phyloP scores from a whole-genome alignment of 1,140 invertebrate genomes.

The Conus ventricosus region DNA sequence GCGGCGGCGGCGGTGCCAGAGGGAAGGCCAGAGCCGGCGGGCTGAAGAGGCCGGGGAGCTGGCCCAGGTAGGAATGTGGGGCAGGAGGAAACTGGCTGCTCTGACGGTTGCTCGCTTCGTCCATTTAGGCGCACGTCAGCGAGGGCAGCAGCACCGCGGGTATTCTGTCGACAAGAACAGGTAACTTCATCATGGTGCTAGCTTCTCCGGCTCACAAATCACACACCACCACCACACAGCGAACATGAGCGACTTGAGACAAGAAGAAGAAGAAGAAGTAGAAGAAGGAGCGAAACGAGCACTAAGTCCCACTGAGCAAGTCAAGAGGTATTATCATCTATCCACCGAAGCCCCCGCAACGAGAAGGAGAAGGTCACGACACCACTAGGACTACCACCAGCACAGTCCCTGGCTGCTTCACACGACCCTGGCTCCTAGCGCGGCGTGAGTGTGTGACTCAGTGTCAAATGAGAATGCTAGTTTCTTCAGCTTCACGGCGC shows the following conservation, averaged over 20 bases:
- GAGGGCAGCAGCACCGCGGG: background rate
- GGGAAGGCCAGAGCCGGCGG: background rate
- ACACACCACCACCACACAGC: background rate
- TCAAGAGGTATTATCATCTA: too few species aligned
- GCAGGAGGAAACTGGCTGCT: background rate
- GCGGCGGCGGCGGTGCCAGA: background rate
- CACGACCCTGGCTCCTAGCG: background rate
- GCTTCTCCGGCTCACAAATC: background rate
- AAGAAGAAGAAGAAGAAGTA: too few species aligned
- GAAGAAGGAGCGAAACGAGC: too few species aligned
- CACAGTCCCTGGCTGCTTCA: background rate
- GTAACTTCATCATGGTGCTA: background rate
- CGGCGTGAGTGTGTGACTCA: background rate
- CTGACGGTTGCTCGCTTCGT: background rate
- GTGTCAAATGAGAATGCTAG: background rate
- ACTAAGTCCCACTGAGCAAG: too few species aligned
- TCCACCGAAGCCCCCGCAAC: too few species aligned
- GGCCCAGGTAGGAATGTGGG: background rate
- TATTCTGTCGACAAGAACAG: background rate
- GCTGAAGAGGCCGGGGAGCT: background rate
- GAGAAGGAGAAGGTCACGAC: background rate
- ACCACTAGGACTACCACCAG: background rate
- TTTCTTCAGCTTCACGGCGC: background rate
- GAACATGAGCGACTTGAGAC: too few species aligned
- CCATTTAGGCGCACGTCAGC: constrained; percentile 11